These are phyloP conservation scores for Drosophila vallismaia DNA, from an alignment of 2,888 invertebrate genomes.

Conservation along the genomic window DNA sequence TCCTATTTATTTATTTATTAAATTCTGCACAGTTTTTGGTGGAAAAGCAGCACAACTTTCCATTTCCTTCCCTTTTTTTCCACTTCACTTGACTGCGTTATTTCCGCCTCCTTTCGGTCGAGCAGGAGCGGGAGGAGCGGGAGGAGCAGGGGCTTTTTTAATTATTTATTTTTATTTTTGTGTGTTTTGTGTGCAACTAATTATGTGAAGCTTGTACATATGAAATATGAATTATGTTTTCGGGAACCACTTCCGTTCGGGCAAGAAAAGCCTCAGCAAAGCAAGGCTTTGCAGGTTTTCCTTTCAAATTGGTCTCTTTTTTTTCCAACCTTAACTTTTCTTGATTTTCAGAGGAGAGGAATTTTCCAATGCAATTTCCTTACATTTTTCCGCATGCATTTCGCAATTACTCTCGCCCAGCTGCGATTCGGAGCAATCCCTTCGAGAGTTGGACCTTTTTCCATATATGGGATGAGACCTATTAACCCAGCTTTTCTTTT, in stretches of 20 bases:
- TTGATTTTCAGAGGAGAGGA: neutral
- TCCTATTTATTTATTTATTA: slow-evolving; percentile 40
- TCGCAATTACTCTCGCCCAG: slow-evolving; percentile 10
- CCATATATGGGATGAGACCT: slow-evolving; percentile 27
- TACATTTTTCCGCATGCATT: neutral
- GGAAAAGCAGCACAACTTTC: neutral
- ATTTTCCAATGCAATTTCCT: neutral
- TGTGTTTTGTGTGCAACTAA: slow-evolving; percentile 18
- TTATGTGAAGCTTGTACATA: slow-evolving; percentile 19
- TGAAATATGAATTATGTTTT: slow-evolving; percentile 42
- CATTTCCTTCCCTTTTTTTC: neutral
- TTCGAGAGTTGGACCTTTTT: slow-evolving; percentile 21
- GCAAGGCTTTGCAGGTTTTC: no score
- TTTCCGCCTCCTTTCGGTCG: neutral
- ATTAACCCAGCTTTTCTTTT: slow-evolving; percentile 37
- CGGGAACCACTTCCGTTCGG: slow-evolving; percentile 31
- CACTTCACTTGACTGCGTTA: neutral
- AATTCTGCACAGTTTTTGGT: slow-evolving; percentile 41
- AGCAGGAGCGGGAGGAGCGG: neutral
- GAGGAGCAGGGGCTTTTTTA: slow-evolving; percentile 20
- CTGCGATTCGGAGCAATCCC: slow-evolving; percentile 27
- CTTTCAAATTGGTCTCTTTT: no score
- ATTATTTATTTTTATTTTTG: slow-evolving; percentile 38
- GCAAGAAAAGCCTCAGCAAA: neutral
- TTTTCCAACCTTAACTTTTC: neutral